Base-by-base conservation (phyloP, 2,797 vertebrate genomes). In the Pelodytes ibericus region DNA sequence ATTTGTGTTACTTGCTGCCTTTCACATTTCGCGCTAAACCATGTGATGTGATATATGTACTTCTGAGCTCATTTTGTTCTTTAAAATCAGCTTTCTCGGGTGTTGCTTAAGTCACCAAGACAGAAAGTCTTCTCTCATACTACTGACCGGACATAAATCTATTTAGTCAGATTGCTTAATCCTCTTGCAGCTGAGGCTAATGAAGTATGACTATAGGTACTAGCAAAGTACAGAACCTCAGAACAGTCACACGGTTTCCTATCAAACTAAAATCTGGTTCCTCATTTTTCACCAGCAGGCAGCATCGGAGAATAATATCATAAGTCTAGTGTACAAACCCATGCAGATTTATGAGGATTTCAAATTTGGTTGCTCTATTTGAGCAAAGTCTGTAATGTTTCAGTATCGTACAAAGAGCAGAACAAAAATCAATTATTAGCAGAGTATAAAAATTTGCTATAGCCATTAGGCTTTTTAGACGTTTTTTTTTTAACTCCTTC, bases 141-240 rank as follows among this genome's bases (percentile, higher is more conserved):
- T 25, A 66, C 63, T 20, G 6, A 2, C 25, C 1, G 18, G 63
- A 47, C 16, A 5, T 71, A 77, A 49, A 77, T 77, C 68, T 47
- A 13, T 72, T 72, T 77, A 72, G 69, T 61, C 68, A 27, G 61
- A 77, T 77, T 61, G 51, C 75, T 59, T 77, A 77, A 77, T 77
- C 75, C 61, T 65, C 51, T 77, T 62, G 29, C 51, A 66, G 75
- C 18, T 47, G 60, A 58, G 61, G 26, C 24, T 77, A 77, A 72
- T 72, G 36, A 72, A 72, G 60, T 33, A 7, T 41, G 68, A 72
- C 62, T 36, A 22, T 27, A 25, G 25, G 30, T 9, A 31, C 10
- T 29, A 16, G 33, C 33, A 5, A 44, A 44, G 18, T 44, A 16
- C 41, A 13, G 41, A 2, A 11, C 49, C 49, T 15, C 10, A 53